Base-by-base conservation (phyloP, 2,888 invertebrate genomes). In the Stenchaetothrips biformis region DNA sequence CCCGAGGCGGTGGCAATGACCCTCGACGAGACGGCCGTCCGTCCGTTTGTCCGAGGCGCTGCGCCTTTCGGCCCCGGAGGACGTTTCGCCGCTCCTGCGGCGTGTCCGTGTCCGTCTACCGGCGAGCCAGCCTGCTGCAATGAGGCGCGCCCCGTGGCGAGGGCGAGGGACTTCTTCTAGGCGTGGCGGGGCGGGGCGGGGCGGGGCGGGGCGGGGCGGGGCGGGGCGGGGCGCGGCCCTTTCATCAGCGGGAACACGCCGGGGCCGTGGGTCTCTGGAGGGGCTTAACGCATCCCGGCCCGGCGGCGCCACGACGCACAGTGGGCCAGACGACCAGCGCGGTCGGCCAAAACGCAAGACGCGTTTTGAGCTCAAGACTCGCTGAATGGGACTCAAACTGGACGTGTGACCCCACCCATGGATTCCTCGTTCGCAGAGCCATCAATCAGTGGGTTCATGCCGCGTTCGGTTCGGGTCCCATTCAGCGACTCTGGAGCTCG, bases 171-270 rank as follows among this genome's bases (percentile, higher is more conserved):
- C 53, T 53, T 67, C n/a, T 21, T 18, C 67, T 18, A 7, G 67
- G n/a, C 67, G 67, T 18, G 21, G 21, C 9, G 67, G 9, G 21
- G n/a, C n/a, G 7, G n/a, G 62, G 62, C n/a, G 62, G 62, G 62
- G 62, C 62, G 62, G 62, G 62, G 62, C 62, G 18, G 62, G 62
- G 62, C 62, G 62, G 62, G 18, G 62, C 62, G 62, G 62, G 62
- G 62, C 18, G 62, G 9, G 9, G 62, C 62, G n/a, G 1, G 62
- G 62, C 6, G 53, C 53, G 53, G 37, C 37, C 37, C 37, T 37
- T 37, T 37, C 37, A 37, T 37, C 37, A 37, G 37, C 37, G 37
- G 37, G 2, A 37, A 37, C 37, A 37, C 37, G 37, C 37, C 4
- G 37, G 1, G 37, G 37, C 37, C 37, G 37, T 37, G 37, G 37